Base-by-base conservation (phyloP, 2,797 vertebrate species). In the Esox lucius region DNA sequence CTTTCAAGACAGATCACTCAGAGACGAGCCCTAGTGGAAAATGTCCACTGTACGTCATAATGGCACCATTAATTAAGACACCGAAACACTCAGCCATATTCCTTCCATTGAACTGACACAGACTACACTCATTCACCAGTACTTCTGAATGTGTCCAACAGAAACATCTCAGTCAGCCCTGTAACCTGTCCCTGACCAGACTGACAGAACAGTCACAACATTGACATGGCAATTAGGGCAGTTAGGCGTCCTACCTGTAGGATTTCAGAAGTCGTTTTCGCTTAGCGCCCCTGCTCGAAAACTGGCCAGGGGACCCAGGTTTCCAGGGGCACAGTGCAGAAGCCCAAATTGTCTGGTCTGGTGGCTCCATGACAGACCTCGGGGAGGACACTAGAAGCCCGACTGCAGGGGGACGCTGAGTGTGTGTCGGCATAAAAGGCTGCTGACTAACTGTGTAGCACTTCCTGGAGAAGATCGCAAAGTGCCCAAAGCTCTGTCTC, bases 231-330 rank as follows among this genome's bases (percentile, higher is more conserved):
- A 31, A 51, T n/a, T 33, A 2, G 1, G 31, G 35, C 70, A 72
- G 15, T 22, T 22, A 4, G 53, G 8, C 28, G 4, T 39, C 70
- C 70, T 72, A 72, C 70, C 70, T 72, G 53, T 61, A 62, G 13
- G 70, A 72, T 62, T 72, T 72, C 11, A 61, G 70, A 22, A 72
- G 31, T 19, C 70, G 70, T 72, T 72, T 72, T 61, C 70, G 59
- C n/a, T 72, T 72, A 19, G 70, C 42, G n/a, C 70, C 70, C 7
- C 53, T 51, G 22, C 19, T 4, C 6, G 56, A 39, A 19, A 28
- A 22, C 53, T 24, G 33, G 11, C 13, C 35, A 15, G 70, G 56
- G 8, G 56, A 4, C 13, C 22, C 31, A 22, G 26, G 61, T 16
- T 12, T 13, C 35, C n/a, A 35, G 33, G 19, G 70, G 53, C 13